Base-by-base conservation (phyloP, 2,888 invertebrate genomes). In the Exocentrus adspersus region DNA sequence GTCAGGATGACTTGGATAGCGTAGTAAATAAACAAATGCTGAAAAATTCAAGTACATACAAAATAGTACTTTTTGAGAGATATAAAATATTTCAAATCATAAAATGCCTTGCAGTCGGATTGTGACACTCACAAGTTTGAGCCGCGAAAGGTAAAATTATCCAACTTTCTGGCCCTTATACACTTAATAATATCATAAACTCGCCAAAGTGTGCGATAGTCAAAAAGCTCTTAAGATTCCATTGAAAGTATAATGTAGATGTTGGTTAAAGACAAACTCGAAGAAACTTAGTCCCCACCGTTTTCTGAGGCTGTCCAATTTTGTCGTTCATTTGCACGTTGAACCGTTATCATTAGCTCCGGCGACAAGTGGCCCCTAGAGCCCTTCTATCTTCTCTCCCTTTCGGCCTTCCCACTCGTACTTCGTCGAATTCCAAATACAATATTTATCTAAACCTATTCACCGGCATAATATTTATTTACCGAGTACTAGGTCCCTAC, bases 261-360 rank as follows among this genome's bases (percentile, higher is more conserved):
- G 57, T 45, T 50, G 43, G 59, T 59, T 59, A 51, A 59, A 51
- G 59, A 59, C 59, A 51, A 59, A 58, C 43, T 51, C 30, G 28
- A 48, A 21, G 41, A 43, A 52, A 53, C 41, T 52, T 32, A 24
- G 42, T 28, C 51, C 56, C 51, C 56, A 52, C 52, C 50, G 57
- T 53, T 62, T 59, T 48, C 50, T 42, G 70, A 73, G 69, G 73
- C 74, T 73, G 70, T 73, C 69, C 73, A 75, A 75, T 75, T 78
- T 76, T 74, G 72, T 71, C 72, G 75, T 78, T 77, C 76, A 77
- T 77, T 77, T 77, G 75, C 76, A 76, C 76, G 71, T 71, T 70
- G 73, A 73, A 71, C 69, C 73, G 74, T 75, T 76, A 77, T 76
- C 77, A 78, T 78, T 77, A 78, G 75, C 72, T 68, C 54, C 52